Base-by-base conservation (phyloP, 2,797 vertebrate genomes). In the Champsocephalus gunnari region DNA sequence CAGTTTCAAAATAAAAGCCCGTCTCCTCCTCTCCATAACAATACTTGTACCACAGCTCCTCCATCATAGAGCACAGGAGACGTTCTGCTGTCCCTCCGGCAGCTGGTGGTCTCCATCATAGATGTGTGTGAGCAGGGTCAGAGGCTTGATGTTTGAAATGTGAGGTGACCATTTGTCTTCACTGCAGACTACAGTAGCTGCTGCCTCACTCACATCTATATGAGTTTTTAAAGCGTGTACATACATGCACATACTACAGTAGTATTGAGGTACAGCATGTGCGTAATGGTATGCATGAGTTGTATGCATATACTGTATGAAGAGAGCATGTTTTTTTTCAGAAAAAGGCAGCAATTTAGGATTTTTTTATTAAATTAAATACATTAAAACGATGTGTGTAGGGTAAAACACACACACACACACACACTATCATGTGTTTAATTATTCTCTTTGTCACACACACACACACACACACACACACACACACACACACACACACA, bases 141-240 rank as follows among this genome's bases (percentile, higher is more conserved):
- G 34, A 51, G 28, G 28, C 12, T 13, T 12, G 5, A 47, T 9
- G 3, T 16, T 43, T 21, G 1, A 21, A 51, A 57, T 47, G 53
- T 45, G n/a, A 44, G 56, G 61, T 21, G 45, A 12, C 63, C n/a
- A 5, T 68, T 71, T 56, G 63, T 58, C 68, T 63, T 49, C 21
- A 24, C 6, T 13, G 2, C 59, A 61, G 44, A 0, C 51, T n/a
- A 1, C 4, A 34, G 32, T 34, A 34, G 48, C 72, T 67, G 72
- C 55, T 28, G 24, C 24, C 24, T 28, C 24, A 28, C 24, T 28
- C 3, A 28, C n/a, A 32, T 44, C 69, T 38, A 16, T 38, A 16
- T 32, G 44, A 34, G 8, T 0, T 41, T 28, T 12, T 12, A 13
- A 24, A n/a, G 12, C 6, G 6, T 14, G 19, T 13, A 1, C 48